phyloP scores from a whole-genome alignment of 92 coral and sea anemone species.

The Siderastrea siderea region DNA sequence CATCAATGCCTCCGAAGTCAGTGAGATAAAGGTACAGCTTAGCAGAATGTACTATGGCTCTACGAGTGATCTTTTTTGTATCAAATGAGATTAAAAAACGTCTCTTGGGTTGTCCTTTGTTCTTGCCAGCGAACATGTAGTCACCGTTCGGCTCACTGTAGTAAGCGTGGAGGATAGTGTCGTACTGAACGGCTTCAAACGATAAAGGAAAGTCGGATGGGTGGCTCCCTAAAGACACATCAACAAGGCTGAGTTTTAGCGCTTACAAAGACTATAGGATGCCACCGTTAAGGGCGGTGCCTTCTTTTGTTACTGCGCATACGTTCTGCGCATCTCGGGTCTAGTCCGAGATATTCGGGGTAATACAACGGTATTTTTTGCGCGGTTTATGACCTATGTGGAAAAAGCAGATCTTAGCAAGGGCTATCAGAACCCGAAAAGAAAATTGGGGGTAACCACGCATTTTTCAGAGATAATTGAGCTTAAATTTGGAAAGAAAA shows the following conservation, averaged over 20 bases:
- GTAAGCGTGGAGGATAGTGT: constrained; percentile 75
- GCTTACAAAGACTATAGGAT: not conserved
- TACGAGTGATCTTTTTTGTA: constrained; percentile 73
- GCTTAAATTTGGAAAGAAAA: too few relatives aligned
- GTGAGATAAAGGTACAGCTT: constrained; percentile 78
- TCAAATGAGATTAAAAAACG: constrained; percentile 90
- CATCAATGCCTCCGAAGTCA: constrained; percentile 57
- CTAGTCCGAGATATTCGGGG: too few relatives aligned
- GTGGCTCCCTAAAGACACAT: constrained; percentile 61
- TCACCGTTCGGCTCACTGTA: constrained; percentile 66
- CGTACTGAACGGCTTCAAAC: constrained; percentile 66
- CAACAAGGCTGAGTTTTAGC: not conserved
- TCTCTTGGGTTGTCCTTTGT: constrained; percentile 71
- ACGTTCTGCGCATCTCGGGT: too few relatives aligned
- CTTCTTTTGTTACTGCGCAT: too few relatives aligned
- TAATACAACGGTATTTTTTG: too few relatives aligned
- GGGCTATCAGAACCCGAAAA: too few relatives aligned
- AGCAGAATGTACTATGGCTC: constrained; percentile 87
- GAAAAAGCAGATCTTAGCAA: too few relatives aligned
- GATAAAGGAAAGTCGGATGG: constrained; percentile 71
- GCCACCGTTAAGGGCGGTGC: too few relatives aligned
- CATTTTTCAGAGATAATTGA: too few relatives aligned
- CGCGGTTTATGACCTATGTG: too few relatives aligned
- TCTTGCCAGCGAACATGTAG: constrained; percentile 82
- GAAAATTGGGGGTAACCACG: too few relatives aligned